Evolutionary conservation across 2,113 vertebrate genomes (phyloP).

Genomic region (Thamnaconus septentrionalis): DNA sequence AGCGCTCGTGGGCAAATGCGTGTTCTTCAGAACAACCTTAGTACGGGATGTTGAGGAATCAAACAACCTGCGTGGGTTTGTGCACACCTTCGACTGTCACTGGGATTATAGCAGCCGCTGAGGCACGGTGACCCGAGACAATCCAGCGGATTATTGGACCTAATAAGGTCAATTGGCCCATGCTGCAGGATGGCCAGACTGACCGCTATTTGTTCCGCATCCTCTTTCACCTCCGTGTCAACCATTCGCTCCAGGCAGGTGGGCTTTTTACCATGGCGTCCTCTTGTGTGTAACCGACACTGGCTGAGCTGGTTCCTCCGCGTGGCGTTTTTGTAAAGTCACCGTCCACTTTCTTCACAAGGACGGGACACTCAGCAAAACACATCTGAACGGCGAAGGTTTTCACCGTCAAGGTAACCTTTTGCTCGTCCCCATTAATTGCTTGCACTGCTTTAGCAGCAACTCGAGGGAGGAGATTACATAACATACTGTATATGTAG

Average conservation of each 20-base stretch:
- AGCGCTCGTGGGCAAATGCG: slow-evolving; percentile 11
- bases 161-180: slow-evolving; percentile 70
- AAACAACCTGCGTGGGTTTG: slow-evolving; percentile 29
- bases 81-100: slow-evolving; percentile 55
- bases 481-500: not conserved
- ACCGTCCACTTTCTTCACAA: slow-evolving; percentile 40
- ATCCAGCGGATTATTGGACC: slow-evolving; percentile 63
- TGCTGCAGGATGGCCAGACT: slow-evolving; percentile 41
- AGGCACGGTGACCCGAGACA: slow-evolving; percentile 53
- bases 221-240: not conserved
- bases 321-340: slow-evolving; percentile 55
- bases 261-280: slow-evolving; percentile 26
- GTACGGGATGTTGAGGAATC: slow-evolving; percentile 27
- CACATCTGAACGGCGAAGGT: slow-evolving; percentile 50
- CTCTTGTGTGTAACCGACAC: slow-evolving; percentile 28
- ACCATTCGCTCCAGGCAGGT: slow-evolving; percentile 14
- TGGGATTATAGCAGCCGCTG: slow-evolving; percentile 51
- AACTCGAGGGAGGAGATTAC: not conserved
- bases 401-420: slow-evolving; percentile 49
- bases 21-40: slow-evolving; percentile 33
- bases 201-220: slow-evolving; percentile 9
- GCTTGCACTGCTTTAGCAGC: slow-evolving; percentile 25
- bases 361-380: slow-evolving; percentile 42
- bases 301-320: slow-evolving; percentile 22
- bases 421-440: slow-evolving; percentile 27